phyloP scores from a whole-genome alignment of 2,113 vertebrate genomes.

The Silurus glanis region DNA sequence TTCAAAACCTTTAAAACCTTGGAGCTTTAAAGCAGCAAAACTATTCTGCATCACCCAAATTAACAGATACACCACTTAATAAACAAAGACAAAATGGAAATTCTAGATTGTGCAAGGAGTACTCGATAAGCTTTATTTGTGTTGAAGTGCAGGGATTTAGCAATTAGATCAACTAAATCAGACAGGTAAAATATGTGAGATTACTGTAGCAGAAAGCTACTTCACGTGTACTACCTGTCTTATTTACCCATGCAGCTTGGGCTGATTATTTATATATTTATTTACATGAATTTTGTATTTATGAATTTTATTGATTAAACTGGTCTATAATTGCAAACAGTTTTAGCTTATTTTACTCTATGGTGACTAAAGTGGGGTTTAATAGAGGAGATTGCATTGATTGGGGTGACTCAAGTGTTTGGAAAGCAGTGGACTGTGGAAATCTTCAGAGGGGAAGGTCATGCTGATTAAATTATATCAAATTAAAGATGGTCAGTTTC shows the following conservation, averaged over 20 bases:
- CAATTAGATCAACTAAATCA: not conserved
- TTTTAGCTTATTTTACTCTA: conserved; percentile 3
- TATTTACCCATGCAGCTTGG: not conserved
- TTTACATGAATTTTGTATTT: not conserved
- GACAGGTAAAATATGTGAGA: not conserved
- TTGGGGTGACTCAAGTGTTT: conserved; percentile 45
- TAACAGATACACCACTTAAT: not conserved
- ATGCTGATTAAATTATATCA: conserved; percentile 68
- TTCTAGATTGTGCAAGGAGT: not conserved
- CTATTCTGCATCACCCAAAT: not conserved
- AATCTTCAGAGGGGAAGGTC: conserved; percentile 61
- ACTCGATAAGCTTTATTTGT: not conserved
- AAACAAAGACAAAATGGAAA: not conserved
- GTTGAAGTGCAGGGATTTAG: not conserved
- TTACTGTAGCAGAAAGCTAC: not conserved
- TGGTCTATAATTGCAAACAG: not conserved
- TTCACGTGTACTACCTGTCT: not conserved
- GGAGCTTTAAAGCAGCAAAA: not conserved
- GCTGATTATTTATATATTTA: not conserved
- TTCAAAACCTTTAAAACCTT: not conserved
- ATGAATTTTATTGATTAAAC: not conserved
- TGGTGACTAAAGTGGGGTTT: conserved; percentile 50
- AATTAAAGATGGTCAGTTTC: conserved; percentile 65
- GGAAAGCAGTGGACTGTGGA: conserved; percentile 49
- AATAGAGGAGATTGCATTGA: conserved; percentile 51